Percentiles rank a stretch among this genome's conserved stretches.
These are phyloP conservation scores for Tachyglossus aculeatus DNA, from an alignment of 2,797 vertebrate genomes.

Conservation along the genomic window DNA sequence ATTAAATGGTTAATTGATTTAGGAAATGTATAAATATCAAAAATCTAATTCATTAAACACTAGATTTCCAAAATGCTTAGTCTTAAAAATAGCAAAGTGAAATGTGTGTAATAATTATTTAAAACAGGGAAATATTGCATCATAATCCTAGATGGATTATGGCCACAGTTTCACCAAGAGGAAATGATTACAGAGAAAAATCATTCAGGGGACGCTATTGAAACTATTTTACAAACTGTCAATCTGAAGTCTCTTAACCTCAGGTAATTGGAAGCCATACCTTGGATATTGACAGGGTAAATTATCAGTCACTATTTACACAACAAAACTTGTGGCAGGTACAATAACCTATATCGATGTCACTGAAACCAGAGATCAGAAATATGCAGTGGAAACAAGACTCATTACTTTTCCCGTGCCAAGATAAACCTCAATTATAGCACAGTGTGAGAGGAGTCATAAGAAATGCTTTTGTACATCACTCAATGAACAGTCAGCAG, in stretches of 20 bases:
- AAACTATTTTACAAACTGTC: constrained; percentile 77
- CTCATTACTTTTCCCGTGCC: constrained; percentile 78
- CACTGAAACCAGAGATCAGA: constrained; percentile 85
- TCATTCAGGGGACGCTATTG: constrained; percentile 42
- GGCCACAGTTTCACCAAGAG: constrained; percentile 55
- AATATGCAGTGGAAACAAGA: constrained; percentile 83
- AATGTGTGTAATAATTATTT: no score
- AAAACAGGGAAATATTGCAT: background rate
- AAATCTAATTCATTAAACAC: no score
- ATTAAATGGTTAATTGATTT: no score
- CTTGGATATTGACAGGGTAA: constrained; percentile 76
- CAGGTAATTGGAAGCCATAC: constrained; percentile 74
- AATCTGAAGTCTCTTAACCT: constrained; percentile 68
- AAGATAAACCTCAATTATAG: constrained; percentile 93
- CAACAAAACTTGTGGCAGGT: constrained; percentile 83
- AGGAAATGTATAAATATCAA: no score
- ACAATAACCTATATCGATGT: constrained; percentile 86
- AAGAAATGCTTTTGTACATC: constrained; percentile 85
- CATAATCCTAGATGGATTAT: constrained; percentile 28
- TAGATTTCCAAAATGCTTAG: no score
- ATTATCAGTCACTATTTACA: constrained; percentile 86
- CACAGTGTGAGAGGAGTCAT: constrained; percentile 80
- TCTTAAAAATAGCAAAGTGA: no score
- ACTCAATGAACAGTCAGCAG: constrained; percentile 82
- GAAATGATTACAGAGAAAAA: constrained; percentile 55